These are phyloP conservation scores for Sinocyclocheilus rhinocerous DNA, from an alignment of 2,113 vertebrate genomes.

Conservation along the genomic window DNA sequence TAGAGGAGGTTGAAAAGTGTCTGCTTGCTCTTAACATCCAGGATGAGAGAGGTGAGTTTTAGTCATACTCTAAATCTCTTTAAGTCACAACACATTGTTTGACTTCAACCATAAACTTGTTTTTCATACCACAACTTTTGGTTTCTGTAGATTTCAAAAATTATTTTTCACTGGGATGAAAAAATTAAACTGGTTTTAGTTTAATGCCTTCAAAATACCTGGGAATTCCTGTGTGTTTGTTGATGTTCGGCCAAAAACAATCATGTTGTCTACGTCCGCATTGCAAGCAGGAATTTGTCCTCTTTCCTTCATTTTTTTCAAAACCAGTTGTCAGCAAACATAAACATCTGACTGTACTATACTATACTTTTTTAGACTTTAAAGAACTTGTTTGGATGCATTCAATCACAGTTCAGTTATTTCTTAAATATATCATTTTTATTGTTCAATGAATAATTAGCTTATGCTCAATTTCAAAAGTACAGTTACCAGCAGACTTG, in stretches of 20 bases:
- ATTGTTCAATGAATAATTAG: not conserved
- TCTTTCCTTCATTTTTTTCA: not conserved
- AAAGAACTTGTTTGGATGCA: not conserved
- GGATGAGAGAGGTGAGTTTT: conserved; percentile 65
- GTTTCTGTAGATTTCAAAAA: no score
- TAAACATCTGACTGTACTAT: not conserved
- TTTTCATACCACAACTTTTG: not conserved
- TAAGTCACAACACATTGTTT: not conserved
- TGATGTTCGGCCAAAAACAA: not conserved
- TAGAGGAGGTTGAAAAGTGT: conserved; percentile 33
- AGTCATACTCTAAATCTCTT: not conserved
- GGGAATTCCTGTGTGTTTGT: not conserved
- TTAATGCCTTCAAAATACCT: no score
- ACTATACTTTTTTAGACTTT: not conserved
- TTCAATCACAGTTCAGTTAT: not conserved
- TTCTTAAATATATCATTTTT: not conserved
- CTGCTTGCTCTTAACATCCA: conserved; percentile 61
- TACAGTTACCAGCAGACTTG: not conserved
- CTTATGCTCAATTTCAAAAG: not conserved
- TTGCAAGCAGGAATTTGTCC: not conserved
- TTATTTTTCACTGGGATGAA: no score
- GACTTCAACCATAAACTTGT: not conserved
- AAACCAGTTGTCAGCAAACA: not conserved
- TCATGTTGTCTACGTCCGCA: not conserved
- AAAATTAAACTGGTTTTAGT: no score